Base-by-base conservation (phyloP, 2,888 invertebrate genomes). In the Agrilus mali region DNA sequence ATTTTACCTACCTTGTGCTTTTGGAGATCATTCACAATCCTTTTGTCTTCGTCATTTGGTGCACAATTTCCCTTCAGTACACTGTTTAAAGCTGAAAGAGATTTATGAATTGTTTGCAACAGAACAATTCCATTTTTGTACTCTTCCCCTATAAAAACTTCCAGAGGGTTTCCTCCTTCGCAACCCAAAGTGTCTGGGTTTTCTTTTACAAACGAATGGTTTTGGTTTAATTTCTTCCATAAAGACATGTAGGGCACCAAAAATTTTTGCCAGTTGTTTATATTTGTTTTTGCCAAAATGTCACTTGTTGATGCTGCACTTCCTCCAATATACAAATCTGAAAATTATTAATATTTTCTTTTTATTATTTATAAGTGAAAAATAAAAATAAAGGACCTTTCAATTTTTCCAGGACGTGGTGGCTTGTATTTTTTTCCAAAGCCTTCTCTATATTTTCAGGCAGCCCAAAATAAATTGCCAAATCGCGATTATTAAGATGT, bases 361-460 rank as follows among this genome's bases (percentile, higher is more conserved):
- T n/a, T n/a, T n/a, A n/a, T n/a, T n/a, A 17, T 40, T 7, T 2
- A 16, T 36, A 27, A 12, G 38, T 17, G 33, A 41, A 13, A 33
- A 10, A 31, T 8, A 48, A 43, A 45, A 58, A 4, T 17, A 17
- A 17, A 5, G 20, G 4, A 77, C 76, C 67, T 64, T 75, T 75
- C 6, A 87, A 67, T 46, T 80, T 75, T 2, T 65, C 61, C 39
- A 87, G 70, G n/a, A 85, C 78, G 17, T 67, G 61, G 8, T 64
- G 64, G 2, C 74, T 74, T 4, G 80, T 74, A 43, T 77, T 80
- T 50, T 79, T 76, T 63, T 93, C 89, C 77, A 87, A 86, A 7
- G 88, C 83, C 41, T 82, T 71, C 50, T 88, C 82, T 46, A 93
- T 87, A 62, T 94, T 95, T 41, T 81, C 82, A 0, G 95, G 87